Base-by-base conservation (phyloP, 2,113 vertebrate genomes). In the Oryzias celebensis region DNA sequence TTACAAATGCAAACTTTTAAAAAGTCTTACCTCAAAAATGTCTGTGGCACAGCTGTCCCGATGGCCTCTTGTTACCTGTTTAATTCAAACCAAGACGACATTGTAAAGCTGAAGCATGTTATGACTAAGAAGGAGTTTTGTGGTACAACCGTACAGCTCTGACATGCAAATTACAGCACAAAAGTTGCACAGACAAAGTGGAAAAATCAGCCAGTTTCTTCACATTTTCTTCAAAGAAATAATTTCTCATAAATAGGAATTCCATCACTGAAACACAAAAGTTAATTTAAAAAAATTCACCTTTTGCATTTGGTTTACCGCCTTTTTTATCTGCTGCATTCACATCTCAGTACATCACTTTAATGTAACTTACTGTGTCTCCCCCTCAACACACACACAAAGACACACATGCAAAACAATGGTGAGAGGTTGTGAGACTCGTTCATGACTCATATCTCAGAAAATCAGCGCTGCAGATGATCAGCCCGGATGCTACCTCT, bases 21-120 rank as follows among this genome's bases (percentile, higher is more conserved):
- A 28, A 20, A 1, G 46, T 31, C 93, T 92, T 93, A 96, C 95
- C 94, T 90, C 89, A 47, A 93, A 75, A 88, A 92, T 93, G 82
- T 94, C 91, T 93, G 94, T 94, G 84, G 93, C 90, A 89, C 90
- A 91, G 87, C 82, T 90, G 84, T 88, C 92, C 81, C 92, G 91
- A 88, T 89, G 91, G 77, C 89, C 76, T 90, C 91, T 91, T 86
- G 65, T 90, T 78, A 91, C 93, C 95, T 97, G 90, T 72, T 89
- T 72, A 72, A 87, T 90, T 85, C 85, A 52, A 78, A 64, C 22
- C 6, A 58, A 1, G 53, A 15, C 47, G 5, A 6, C 14, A 12
- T 53, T 22, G 20, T 26, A 42, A 68, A 55, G 42, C 18, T 15
- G 55, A 65, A 62, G 62, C 28, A 70, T 59, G 47, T 60, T 4